Evolutionary conservation across 2,888 invertebrate genomes (phyloP).

Genomic region (Dryobota labecula): DNA sequence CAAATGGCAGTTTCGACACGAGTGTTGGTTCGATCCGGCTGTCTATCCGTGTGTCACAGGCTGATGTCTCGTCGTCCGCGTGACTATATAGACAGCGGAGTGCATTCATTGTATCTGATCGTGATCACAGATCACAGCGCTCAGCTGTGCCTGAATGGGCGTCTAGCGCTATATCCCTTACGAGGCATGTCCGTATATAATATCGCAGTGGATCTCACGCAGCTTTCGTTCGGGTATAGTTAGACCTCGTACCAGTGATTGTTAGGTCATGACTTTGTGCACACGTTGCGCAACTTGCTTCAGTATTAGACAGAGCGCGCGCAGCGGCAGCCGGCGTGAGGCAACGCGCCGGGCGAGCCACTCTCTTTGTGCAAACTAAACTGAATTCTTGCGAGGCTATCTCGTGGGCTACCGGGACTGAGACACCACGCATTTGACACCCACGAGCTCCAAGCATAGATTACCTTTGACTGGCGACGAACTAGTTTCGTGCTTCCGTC

Average conservation of each 20-base stretch:
- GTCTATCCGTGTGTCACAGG: neutral
- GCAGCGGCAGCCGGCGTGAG: neutral
- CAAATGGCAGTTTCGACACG: conserved; percentile 25
- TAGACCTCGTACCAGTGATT: conserved; percentile 38
- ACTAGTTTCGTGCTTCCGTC: neutral
- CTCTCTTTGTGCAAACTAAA: conserved; percentile 1
- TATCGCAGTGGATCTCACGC: conserved; percentile 6
- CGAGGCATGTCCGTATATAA: conserved; percentile 2
- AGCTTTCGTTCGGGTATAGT: conserved; percentile 18
- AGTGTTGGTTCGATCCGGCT: neutral
- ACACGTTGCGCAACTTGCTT: conserved; percentile 37
- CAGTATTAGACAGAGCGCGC: neutral
- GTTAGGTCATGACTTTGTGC: conserved; percentile 42
- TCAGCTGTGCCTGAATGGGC: neutral
- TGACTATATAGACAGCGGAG: neutral
- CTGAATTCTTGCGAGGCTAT: neutral
- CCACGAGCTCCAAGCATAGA: neutral
- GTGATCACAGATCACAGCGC: neutral
- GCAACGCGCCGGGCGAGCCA: neutral
- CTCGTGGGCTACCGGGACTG: neutral
- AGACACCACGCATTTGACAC: neutral
- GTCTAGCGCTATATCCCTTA: neutral
- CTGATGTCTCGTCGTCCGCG: conserved; percentile 1
- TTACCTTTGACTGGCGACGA: neutral
- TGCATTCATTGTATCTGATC: neutral